Percentiles rank a stretch among this genome's conserved stretches.
phyloP scores from a whole-genome alignment of 1,140 invertebrate genomes.

The Saccostrea echinata region DNA sequence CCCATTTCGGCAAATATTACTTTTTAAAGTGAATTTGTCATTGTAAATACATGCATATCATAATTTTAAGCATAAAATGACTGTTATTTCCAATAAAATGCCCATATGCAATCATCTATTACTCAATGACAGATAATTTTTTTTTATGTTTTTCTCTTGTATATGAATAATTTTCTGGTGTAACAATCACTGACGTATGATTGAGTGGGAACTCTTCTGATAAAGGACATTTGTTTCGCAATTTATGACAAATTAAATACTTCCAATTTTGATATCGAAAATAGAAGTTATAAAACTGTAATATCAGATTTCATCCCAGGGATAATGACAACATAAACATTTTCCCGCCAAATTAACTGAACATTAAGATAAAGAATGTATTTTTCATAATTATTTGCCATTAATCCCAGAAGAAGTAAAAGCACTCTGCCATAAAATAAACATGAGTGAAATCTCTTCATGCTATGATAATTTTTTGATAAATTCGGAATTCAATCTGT shows the following conservation, averaged over 20 bases:
- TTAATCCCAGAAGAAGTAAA: neutral
- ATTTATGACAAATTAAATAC: slow-evolving; percentile 30
- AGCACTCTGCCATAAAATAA: slow-evolving; percentile 23
- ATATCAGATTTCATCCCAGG: slow-evolving; percentile 6
- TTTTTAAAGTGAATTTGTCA: too few species aligned
- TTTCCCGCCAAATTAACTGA: neutral
- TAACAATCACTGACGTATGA: neutral
- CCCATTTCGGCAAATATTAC: too few species aligned
- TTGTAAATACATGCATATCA: too few species aligned
- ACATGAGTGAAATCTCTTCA: slow-evolving; percentile 29
- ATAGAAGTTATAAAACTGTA: slow-evolving; percentile 24
- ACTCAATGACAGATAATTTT: neutral
- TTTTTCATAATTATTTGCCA: slow-evolving; percentile 19
- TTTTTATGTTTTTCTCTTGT: neutral
- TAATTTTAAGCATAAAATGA: too few species aligned
- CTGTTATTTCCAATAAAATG: neutral
- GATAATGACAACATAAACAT: neutral
- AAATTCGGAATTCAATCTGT: slow-evolving; percentile 29
- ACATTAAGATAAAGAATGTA: slow-evolving; percentile 20
- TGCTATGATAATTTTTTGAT: slow-evolving; percentile 30
- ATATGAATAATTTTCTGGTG: slow-evolving; percentile 9
- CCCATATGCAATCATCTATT: slow-evolving; percentile 29
- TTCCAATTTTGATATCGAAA: neutral
- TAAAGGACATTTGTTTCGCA: neutral
- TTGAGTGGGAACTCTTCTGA: neutral